phyloP scores from a whole-genome alignment of 2,113 vertebrate species.

The Pomatostomus ruficeps region DNA sequence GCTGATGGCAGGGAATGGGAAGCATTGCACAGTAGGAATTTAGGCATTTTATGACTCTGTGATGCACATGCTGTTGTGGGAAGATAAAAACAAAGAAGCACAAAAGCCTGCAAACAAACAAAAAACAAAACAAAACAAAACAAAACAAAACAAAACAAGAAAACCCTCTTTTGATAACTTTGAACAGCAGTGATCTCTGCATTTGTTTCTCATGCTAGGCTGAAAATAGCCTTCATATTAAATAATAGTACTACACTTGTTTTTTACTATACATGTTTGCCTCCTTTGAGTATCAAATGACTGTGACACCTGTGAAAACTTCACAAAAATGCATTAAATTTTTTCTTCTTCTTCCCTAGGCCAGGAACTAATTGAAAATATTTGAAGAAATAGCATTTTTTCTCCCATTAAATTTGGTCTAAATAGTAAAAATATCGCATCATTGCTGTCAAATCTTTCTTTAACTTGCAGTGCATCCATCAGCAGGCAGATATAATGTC shows the following conservation, averaged over 20 bases:
- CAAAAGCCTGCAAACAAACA: neutral
- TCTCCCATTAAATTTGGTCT: neutral
- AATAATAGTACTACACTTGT: neutral
- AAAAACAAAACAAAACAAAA: neutral
- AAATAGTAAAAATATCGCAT: conserved; percentile 38
- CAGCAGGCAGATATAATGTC: conserved; percentile 6
- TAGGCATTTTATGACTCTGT: neutral
- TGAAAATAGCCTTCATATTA: neutral
- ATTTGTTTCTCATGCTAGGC: neutral
- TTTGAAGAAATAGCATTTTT: neutral
- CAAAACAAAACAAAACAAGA: neutral
- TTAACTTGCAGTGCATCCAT: neutral
- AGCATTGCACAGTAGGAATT: neutral
- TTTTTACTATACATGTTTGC: neutral
- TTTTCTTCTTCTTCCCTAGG: neutral
- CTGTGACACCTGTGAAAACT: neutral
- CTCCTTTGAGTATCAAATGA: neutral
- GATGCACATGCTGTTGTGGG: neutral
- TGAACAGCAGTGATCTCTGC: neutral
- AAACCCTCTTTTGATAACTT: neutral
- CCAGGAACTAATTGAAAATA: neutral
- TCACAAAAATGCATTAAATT: neutral
- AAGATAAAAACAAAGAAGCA: neutral
- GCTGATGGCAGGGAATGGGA: neutral
- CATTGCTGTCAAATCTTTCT: conserved; percentile 43